Conservation (phyloP, 1,140 invertebrate genomes). For the Drosophila kurseongensis region DNA sequence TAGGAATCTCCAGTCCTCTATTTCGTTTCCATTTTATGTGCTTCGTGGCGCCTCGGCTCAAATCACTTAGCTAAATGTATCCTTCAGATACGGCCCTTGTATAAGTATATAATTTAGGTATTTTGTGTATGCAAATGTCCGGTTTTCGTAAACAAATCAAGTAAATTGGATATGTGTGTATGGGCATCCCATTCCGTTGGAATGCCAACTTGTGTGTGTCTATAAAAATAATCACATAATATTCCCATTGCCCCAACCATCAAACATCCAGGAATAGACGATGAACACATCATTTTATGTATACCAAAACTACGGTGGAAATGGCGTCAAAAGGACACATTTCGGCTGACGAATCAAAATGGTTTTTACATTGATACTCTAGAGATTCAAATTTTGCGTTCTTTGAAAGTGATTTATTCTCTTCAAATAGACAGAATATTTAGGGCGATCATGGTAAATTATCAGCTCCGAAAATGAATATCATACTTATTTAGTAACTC, state of each 20-base stretch:
- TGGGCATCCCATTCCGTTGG: background rate
- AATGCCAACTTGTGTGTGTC: constrained; percentile 3
- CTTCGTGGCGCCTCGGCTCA: constrained; percentile 51
- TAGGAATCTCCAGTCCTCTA: background rate
- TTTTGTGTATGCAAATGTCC: constrained; percentile 67
- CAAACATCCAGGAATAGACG: constrained; percentile 20
- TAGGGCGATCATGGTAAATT: too few species aligned
- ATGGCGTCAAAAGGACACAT: background rate
- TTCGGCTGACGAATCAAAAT: background rate
- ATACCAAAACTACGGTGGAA: constrained; percentile 8
- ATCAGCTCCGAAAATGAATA: too few species aligned
- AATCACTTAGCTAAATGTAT: constrained; percentile 74
- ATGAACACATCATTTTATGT: constrained; percentile 27
- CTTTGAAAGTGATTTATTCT: background rate
- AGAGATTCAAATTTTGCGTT: background rate
- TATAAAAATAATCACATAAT: constrained; percentile 44
- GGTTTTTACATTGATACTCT: background rate
- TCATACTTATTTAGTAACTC: too few species aligned
- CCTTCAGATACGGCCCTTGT: constrained; percentile 18
- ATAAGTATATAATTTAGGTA: constrained; percentile 15
- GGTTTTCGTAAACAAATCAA: constrained; percentile 73
- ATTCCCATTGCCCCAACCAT: constrained; percentile 10
- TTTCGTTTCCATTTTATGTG: constrained; percentile 46
- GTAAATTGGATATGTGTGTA: constrained; percentile 46
- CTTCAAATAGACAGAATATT: too few species aligned